phyloP scores from a whole-genome alignment of 2,113 vertebrate genomes.

The Planiliza haematocheilus region DNA sequence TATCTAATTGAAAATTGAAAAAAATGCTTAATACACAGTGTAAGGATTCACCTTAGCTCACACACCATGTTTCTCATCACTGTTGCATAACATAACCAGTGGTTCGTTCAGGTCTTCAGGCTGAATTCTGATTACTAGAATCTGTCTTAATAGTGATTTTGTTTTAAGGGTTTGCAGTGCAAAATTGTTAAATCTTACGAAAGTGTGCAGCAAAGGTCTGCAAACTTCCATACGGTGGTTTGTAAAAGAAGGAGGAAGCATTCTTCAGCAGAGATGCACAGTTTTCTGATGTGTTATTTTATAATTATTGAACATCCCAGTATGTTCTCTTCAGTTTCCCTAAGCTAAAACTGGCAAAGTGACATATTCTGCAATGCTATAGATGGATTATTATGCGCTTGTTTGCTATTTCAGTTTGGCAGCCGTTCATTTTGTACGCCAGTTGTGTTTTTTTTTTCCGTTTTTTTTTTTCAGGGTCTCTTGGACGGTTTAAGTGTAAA shows the following conservation, averaged over 20 bases:
- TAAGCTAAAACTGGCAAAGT: constrained; percentile 1
- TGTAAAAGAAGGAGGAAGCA: too few species aligned
- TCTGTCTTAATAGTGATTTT: background rate
- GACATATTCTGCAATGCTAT: background rate
- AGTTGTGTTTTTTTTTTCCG: constrained; percentile 6
- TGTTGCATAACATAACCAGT: too few species aligned
- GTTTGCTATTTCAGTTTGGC: constrained; percentile 33
- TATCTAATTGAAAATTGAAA: too few species aligned
- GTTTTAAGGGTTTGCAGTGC: constrained; percentile 29
- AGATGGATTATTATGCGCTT: constrained; percentile 21
- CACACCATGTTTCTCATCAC: too few species aligned
- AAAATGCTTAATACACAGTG: too few species aligned
- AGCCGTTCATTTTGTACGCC: constrained; percentile 7
- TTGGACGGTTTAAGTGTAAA: constrained; percentile 8
- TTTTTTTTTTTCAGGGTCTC: background rate
- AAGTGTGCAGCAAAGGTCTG: constrained; percentile 30
- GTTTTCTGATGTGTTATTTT: too few species aligned
- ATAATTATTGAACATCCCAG: background rate
- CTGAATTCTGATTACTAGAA: background rate
- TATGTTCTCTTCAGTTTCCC: constrained; percentile 1
- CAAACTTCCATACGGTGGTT: too few species aligned
- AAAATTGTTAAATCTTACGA: constrained; percentile 9
- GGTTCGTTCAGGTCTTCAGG: constrained; percentile 6
- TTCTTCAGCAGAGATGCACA: too few species aligned
- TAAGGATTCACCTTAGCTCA: too few species aligned